Evolutionary conservation across 2,113 vertebrate species (phyloP).

Genomic region (Thinocorus orbignyianus): DNA sequence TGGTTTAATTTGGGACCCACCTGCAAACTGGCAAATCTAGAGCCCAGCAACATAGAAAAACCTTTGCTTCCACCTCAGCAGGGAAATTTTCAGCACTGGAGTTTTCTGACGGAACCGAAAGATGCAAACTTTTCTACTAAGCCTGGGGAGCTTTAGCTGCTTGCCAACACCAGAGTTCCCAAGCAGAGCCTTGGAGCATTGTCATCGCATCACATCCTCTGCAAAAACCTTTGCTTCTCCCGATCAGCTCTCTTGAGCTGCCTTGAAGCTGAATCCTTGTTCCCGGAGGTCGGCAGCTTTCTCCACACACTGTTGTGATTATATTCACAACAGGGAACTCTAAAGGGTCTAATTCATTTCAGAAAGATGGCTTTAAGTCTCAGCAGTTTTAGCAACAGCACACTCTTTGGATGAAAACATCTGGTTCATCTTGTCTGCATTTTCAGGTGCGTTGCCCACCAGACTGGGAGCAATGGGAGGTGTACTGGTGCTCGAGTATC

Average conservation of each 20-base stretch:
- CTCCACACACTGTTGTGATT: neutral
- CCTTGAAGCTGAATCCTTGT: neutral
- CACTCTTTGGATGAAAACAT: neutral
- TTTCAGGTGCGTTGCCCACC: neutral
- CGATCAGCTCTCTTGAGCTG: neutral
- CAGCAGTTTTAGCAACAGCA: neutral
- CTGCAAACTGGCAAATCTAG: neutral
- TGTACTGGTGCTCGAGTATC: neutral
- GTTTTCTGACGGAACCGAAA: neutral
- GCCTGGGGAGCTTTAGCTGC: neutral
- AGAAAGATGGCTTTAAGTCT: neutral
- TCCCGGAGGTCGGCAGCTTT: neutral
- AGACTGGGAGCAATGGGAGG: neutral
- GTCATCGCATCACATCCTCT: neutral
- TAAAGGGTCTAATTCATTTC: neutral
- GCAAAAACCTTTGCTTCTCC: conserved; percentile 1
- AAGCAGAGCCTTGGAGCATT: neutral
- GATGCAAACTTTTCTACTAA: neutral
- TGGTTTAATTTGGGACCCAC: neutral
- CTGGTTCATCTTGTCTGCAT: neutral
- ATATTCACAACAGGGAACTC: neutral
- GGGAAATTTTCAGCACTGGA: neutral
- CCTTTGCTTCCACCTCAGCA: neutral
- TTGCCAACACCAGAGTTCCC: neutral
- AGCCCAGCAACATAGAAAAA: neutral